Percentiles rank a stretch among this genome's conserved stretches.
Conservation (phyloP, 2,888 invertebrate species). For the Pheosia gnoma region DNA sequence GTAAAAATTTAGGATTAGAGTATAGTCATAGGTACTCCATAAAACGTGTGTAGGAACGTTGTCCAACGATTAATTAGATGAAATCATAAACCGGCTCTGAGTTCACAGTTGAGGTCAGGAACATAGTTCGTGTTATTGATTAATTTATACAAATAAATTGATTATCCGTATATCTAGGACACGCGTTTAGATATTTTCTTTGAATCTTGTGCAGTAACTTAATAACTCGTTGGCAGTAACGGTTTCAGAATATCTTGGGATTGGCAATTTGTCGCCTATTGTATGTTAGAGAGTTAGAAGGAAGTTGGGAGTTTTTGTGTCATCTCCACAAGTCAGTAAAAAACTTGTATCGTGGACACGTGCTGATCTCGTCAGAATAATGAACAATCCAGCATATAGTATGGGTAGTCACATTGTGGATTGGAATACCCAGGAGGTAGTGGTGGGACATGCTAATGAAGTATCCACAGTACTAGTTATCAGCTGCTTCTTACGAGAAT, state of each 20-base stretch:
- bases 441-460: not conserved
- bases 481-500: not conserved
- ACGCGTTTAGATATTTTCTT: conserved; percentile 12
- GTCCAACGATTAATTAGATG: conserved; percentile 39
- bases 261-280: conserved; percentile 51
- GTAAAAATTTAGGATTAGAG: not conserved
- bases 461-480: not conserved
- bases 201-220: conserved; percentile 22
- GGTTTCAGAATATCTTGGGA: conserved; percentile 42
- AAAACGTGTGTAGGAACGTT: conserved; percentile 8
- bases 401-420: too few species aligned
- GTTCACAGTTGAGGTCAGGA: conserved; percentile 34
- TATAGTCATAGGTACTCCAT: not conserved
- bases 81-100: conserved; percentile 36
- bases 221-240: too few species aligned
- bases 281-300: conserved; percentile 27
- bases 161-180: conserved; percentile 10
- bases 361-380: conserved; percentile 10
- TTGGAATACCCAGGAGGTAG: not conserved
- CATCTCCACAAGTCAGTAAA: conserved; percentile 13
- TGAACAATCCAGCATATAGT: conserved; percentile 2
- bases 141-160: conserved; percentile 20
- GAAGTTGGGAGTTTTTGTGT: conserved; percentile 23
- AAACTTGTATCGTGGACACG: conserved; percentile 13
- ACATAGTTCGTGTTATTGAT: conserved; percentile 32